A percentile compares a stretch with the other conserved stretches of the same genome.
phyloP scores from a whole-genome alignment of 2,113 vertebrate genomes.

The Eudyptes chrysolophus region DNA sequence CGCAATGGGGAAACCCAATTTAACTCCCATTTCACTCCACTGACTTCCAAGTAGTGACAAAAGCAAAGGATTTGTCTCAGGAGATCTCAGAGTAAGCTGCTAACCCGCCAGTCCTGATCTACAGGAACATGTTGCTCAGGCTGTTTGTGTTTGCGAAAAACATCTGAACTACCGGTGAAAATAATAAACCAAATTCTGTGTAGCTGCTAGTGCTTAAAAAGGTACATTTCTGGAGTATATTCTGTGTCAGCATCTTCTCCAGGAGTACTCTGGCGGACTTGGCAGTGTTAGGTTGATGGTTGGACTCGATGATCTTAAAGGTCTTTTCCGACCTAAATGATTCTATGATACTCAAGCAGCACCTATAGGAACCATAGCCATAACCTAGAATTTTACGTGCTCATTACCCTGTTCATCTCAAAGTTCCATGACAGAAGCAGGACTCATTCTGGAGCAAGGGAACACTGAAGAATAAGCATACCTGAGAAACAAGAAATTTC shows the following conservation, averaged over 20 bases:
- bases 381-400: neutral
- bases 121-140: neutral
- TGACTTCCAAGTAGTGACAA: neutral
- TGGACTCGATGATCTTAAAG: neutral
- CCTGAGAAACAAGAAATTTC: neutral
- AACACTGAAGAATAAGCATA: neutral
- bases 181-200: neutral
- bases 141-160: neutral
- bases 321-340: neutral
- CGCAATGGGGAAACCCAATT: neutral
- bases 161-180: neutral
- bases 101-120: neutral
- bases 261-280: neutral
- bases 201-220: neutral
- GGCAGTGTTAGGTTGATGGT: neutral
- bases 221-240: neutral
- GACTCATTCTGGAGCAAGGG: neutral
- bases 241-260: neutral
- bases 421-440: fast-evolving
- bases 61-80: neutral
- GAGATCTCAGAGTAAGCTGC: neutral
- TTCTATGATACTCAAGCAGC: neutral
- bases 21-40: neutral
- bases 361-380: neutral
- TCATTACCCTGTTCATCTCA: neutral